These are phyloP conservation scores for Anolis apletophallus DNA, from an alignment of 2,797 vertebrate genomes.

Conservation along the genomic window DNA sequence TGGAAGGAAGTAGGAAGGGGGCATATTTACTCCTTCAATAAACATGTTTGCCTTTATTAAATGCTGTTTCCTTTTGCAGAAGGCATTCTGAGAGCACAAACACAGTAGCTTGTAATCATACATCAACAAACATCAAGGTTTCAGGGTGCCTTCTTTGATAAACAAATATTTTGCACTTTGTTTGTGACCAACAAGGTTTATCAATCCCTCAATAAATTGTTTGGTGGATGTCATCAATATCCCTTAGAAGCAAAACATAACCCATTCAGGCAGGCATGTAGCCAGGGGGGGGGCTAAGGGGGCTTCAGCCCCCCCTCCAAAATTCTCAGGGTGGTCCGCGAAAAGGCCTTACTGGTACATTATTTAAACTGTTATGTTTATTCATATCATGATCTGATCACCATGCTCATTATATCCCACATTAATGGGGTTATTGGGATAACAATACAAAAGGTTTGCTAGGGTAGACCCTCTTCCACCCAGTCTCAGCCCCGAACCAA, in stretches of 20 bases:
- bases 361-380: no score
- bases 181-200: neutral
- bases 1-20: neutral
- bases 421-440: no score
- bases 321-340: no score
- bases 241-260: neutral
- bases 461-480: no score
- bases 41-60: conserved; percentile 10
- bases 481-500: no score
- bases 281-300: no score
- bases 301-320: no score
- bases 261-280: no score
- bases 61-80: neutral
- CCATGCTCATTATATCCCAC: no score
- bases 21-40: neutral
- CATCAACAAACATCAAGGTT: neutral
- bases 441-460: no score
- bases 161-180: neutral
- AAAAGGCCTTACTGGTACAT: no score
- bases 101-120: neutral
- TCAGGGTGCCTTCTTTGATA: neutral
- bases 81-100: neutral
- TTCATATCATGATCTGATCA: no score
- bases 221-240: neutral
- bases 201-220: neutral